Evolutionary conservation across 2,113 vertebrate genomes (phyloP).

Genomic region (Cinclus cinclus): DNA sequence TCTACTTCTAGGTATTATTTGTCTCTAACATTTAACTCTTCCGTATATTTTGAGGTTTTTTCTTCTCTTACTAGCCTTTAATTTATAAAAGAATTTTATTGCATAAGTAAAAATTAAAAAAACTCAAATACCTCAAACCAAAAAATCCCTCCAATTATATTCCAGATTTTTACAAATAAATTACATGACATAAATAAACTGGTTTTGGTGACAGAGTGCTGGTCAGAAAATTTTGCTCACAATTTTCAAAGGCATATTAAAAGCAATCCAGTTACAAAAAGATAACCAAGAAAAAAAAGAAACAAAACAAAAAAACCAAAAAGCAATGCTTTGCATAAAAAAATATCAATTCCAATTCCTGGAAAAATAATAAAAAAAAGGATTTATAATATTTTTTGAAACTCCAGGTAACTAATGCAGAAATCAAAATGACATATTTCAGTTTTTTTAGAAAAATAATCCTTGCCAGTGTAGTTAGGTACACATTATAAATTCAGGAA

Average conservation of each 20-base stretch:
- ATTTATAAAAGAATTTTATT: not conserved
- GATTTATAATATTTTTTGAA: not conserved
- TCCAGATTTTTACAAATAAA: not conserved
- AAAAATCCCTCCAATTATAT: not conserved
- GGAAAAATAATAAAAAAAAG: too few relatives aligned
- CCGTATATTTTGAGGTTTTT: not conserved
- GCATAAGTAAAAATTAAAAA: not conserved
- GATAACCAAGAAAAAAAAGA: too few relatives aligned
- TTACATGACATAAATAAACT: not conserved
- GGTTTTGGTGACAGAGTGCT: not conserved
- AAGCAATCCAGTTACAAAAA: not conserved
- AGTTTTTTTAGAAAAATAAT: not conserved
- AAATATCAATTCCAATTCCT: not conserved
- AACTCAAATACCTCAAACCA: accelerated
- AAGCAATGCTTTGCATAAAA: not conserved
- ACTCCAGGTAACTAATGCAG: not conserved
- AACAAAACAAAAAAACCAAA: not conserved
- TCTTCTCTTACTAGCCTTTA: not conserved
- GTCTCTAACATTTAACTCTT: not conserved
- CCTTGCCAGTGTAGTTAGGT: not conserved
- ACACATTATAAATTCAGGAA: not conserved
- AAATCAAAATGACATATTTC: not conserved
- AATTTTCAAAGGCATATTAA: not conserved
- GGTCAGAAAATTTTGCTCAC: not conserved
- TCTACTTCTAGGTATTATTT: not conserved